Conservation (phyloP, 1,140 invertebrate genomes). For the Bombus impatiens region DNA sequence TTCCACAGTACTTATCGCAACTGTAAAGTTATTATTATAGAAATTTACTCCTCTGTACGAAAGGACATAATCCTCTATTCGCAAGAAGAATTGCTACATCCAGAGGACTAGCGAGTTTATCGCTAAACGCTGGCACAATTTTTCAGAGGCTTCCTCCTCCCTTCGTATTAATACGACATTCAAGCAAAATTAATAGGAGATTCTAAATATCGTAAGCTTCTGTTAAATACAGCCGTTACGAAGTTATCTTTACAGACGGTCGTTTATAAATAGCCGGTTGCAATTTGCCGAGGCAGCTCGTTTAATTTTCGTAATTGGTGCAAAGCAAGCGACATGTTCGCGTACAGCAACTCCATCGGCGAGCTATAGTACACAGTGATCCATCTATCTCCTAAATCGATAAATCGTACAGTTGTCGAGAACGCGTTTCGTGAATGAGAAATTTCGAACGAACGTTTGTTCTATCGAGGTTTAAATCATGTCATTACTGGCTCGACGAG, state of each 20-base stretch:
- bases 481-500: constrained; percentile 63
- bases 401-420: constrained; percentile 39
- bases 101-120: not conserved
- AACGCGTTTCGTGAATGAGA: constrained; percentile 32
- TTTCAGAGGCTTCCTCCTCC: not conserved
- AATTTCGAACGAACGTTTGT: constrained; percentile 57
- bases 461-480: constrained; percentile 61
- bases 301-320: constrained; percentile 47
- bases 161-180: not conserved
- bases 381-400: constrained; percentile 30
- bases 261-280: constrained; percentile 34
- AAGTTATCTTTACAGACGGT: constrained; percentile 18
- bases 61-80: too few relatives aligned
- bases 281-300: constrained; percentile 25
- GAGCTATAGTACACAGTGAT: constrained; percentile 16
- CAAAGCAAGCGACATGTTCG: constrained; percentile 1
- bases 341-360: not conserved
- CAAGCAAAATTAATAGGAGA: constrained; percentile 15
- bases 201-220: constrained; percentile 26
- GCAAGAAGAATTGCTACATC: not conserved
- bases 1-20: not conserved
- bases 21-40: too few relatives aligned
- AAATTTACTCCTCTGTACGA: too few relatives aligned
- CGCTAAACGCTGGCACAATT: constrained; percentile 5
- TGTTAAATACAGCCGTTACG: constrained; percentile 43